Conservation (phyloP, 2,797 vertebrate species). For the Pseudochirops corinnae region DNA sequence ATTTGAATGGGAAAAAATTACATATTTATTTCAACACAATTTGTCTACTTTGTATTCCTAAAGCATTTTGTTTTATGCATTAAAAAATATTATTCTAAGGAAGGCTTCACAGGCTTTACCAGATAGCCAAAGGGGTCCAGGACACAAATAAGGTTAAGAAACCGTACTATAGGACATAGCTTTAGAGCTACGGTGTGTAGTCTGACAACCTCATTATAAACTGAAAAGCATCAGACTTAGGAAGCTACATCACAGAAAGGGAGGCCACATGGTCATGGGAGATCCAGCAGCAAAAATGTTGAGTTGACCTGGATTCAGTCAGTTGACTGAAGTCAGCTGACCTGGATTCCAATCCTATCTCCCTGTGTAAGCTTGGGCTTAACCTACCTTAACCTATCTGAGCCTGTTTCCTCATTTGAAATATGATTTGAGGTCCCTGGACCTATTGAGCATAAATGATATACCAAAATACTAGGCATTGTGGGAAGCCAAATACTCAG, state of each 20-base stretch:
- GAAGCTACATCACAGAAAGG: background rate
- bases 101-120: background rate
- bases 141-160: background rate
- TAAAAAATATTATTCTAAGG: background rate
- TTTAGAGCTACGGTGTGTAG: background rate
- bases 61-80: background rate
- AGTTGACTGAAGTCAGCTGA: too few relatives aligned
- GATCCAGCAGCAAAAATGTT: background rate
- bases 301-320: background rate
- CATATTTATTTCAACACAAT: background rate
- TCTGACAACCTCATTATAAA: background rate
- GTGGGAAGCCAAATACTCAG: background rate
- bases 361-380: background rate
- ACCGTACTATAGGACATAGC: background rate
- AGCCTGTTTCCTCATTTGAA: background rate
- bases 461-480: background rate
- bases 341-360: background rate
- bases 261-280: background rate
- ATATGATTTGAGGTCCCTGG: background rate
- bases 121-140: background rate
- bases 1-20: background rate
- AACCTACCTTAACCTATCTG: background rate
- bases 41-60: background rate
- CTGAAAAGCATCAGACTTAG: background rate
- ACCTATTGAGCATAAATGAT: background rate